A percentile compares a stretch with the other conserved stretches of the same genome.
phyloP scores from a whole-genome alignment of 2,888 invertebrate genomes.

The Sphaerophoria taeniata region DNA sequence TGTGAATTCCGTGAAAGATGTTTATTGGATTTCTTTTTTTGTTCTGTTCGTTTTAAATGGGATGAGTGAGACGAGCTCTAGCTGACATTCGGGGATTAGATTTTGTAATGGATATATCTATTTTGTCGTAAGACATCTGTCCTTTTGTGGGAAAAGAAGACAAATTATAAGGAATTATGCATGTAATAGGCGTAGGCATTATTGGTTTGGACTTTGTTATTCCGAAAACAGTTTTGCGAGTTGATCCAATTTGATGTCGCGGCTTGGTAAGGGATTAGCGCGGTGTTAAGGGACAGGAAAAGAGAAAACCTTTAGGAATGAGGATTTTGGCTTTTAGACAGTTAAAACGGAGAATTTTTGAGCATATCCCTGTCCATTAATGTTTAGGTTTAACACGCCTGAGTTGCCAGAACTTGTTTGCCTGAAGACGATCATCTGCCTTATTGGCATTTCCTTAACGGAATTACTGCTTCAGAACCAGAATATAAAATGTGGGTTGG shows the following conservation, averaged over 20 bases:
- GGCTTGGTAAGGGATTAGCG: background rate
- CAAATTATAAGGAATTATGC: slow-evolving; percentile 9
- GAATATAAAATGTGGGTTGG: no score
- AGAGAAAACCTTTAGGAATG: no score
- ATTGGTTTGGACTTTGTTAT: background rate
- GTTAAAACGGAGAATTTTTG: no score
- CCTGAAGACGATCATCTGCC: no score
- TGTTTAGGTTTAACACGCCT: no score
- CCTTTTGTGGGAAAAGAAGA: slow-evolving; percentile 13
- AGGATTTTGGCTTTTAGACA: no score
- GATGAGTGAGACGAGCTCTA: background rate
- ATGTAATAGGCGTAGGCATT: slow-evolving; percentile 1
- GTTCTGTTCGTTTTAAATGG: background rate
- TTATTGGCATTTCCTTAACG: no score
- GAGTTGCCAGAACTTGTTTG: no score
- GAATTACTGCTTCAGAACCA: no score
- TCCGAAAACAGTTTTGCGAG: background rate
- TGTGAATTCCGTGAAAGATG: background rate
- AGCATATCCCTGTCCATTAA: no score
- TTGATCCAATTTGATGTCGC: background rate
- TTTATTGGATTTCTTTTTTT: background rate
- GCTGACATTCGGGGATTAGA: slow-evolving; percentile 51
- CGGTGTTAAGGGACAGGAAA: background rate
- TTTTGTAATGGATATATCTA: slow-evolving; percentile 43
- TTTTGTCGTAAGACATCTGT: slow-evolving; percentile 39